Evolutionary conservation across 2,113 vertebrate genomes (phyloP), one percentile per base, ranked within the genome.

Genomic region (Athene cunicularia): DNA sequence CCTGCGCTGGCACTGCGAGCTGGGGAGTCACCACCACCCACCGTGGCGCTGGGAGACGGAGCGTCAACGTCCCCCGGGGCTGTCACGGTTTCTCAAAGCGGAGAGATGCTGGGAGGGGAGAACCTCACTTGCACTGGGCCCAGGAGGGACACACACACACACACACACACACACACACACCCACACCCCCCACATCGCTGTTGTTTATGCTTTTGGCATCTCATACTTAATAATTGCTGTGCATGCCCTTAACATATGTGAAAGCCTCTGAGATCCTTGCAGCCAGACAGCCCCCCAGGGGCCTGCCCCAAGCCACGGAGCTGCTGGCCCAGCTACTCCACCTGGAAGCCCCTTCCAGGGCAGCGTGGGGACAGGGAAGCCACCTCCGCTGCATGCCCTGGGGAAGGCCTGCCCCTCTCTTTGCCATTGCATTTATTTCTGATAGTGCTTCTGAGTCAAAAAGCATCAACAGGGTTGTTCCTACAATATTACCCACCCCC

Each of bases 211-310:
- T 16, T 30, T 55, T 55, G 23, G 55, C 24, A 8, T 12, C 32
- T 47, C 35, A 0, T 4, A 0, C 17, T 74, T n/a, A 14, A 9
- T 12, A 11, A 52, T 47, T 11, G 3, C 1, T 27, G 5, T 37
- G 19, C 37, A 7, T 4, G 15, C 17, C 28, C 20, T n/a, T 70
- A 41, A 3, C 0, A 15, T 35, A 6, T 8, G 49, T 12, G 12
- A 22, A 53, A 89, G 17, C 47, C 39, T 27, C n/a, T 3, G 24
- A 41, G 15, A 15, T 59, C 32, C n/a, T 10, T 1, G 1, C 0
- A 5, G 20, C 56, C 1, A 0, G 22, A 9, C 9, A 23, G 56
- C 13, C 11, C 11, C 16, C 9, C 37, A 9, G 13, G 23, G 24
- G 39, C 58, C 32, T 28, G 32, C 8, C 24, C 37, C 12, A 21